Evolutionary conservation across 64 coral and sea anemone genomes (phyloP), one percentile per base, ranked within the genome.

Genomic region (Pachyseris speciosa): DNA sequence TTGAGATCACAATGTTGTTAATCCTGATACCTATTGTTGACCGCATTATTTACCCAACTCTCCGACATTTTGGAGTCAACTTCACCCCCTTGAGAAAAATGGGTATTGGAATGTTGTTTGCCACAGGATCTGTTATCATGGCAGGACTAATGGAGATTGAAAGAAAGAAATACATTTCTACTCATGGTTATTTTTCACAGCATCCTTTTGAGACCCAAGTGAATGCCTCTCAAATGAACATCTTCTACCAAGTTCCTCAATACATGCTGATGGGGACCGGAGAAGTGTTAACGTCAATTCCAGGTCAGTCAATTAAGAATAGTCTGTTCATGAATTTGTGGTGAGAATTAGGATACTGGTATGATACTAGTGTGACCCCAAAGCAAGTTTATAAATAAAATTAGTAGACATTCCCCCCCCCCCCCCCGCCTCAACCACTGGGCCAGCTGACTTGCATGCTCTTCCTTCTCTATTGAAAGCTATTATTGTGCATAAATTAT

Each of bases 71-170:
- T 85, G 90, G 90, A 8, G 1, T 96, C 37, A 49, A 64, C 33
- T 85, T 90, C 16, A 97, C 95, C 6, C 95, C 91, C 15, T 70
- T 97, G 58, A 86, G 64, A 27, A 88, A 91, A 72, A 93, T 97
- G 67, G 86, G 95, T n/a, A 72, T 77, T 36, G 95, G 95, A 33
- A 97, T 97, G 95, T 34, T 97, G 20, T 93, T 97, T 93, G 91
- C 95, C 8, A 92, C 87, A 17, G 78, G 86, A 13, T 97, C 95
- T 58, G 86, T 90, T 29, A 73, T 51, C 10, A 80, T 97, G 17
- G 95, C 95, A 37, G 91, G 95, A 6, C 70, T 64, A 29, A 74
- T 97, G 48, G 95, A 94, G 66, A 84, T 89, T 40, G 53, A 73
- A 89, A 70, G 92, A 31, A 89, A 86, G 13, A 53, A 67, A 24